Percentiles rank a stretch among this genome's conserved stretches.
Evolutionary conservation across 2,888 invertebrate species (phyloP).

Genomic region (Pogonocherus hispidulus): DNA sequence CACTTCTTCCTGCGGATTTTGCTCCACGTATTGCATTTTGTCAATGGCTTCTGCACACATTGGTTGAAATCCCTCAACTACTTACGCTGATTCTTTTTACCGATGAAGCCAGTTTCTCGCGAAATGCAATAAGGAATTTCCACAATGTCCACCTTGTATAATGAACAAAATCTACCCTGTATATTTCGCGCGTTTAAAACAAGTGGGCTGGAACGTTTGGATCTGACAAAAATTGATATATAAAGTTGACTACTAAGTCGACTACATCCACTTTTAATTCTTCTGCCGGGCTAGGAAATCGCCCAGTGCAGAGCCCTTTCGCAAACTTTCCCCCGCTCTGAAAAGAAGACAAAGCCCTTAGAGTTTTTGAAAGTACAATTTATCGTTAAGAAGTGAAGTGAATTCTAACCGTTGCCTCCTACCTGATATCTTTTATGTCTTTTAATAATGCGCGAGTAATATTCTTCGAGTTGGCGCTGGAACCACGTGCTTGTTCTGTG

Average conservation of each 20-base stretch:
- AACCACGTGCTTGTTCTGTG: slow-evolving; percentile 24
- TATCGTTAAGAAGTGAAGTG: slow-evolving; percentile 40
- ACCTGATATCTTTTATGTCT: slow-evolving; percentile 44
- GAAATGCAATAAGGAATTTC: too few relatives aligned
- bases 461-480: slow-evolving; percentile 3
- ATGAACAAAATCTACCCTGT: too few relatives aligned
- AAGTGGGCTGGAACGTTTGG: slow-evolving; percentile 47
- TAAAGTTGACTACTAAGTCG: slow-evolving; percentile 39
- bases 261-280: slow-evolving; percentile 42
- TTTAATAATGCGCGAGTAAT: slow-evolving; percentile 10
- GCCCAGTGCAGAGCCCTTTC: not conserved
- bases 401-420: slow-evolving; percentile 45
- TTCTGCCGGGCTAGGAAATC: too few relatives aligned
- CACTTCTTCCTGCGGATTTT: too few relatives aligned
- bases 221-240: slow-evolving; percentile 42
- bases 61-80: too few relatives aligned
- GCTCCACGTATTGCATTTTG: too few relatives aligned
- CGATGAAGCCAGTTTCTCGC: too few relatives aligned
- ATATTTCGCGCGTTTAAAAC: not conserved
- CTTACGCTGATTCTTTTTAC: too few relatives aligned
- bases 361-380: slow-evolving; percentile 44
- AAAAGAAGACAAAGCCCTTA: slow-evolving; percentile 39
- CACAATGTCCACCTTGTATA: too few relatives aligned
- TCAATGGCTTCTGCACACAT: too few relatives aligned
- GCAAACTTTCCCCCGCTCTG: slow-evolving; percentile 27